phyloP scores from a whole-genome alignment of 2,888 invertebrate species.

The Cyrtodaria siliqua region DNA sequence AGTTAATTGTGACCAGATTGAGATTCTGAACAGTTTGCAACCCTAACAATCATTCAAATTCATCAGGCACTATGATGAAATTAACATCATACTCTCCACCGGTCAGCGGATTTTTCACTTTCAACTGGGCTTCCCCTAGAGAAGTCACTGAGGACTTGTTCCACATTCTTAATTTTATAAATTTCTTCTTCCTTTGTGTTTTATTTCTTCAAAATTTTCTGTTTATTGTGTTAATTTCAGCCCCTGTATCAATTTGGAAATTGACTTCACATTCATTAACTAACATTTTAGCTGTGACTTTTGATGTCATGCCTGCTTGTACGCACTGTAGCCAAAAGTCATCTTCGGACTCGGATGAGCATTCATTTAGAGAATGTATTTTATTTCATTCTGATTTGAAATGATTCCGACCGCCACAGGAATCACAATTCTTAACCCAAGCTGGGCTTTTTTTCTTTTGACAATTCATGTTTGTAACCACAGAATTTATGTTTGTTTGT shows the following conservation, averaged over 20 bases:
- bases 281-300: conserved; percentile 19
- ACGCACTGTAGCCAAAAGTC: conserved; percentile 12
- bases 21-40: conserved; percentile 21
- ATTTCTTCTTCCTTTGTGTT: background rate
- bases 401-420: conserved; percentile 55
- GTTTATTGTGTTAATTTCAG: conserved; percentile 36
- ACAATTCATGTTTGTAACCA: too few species aligned
- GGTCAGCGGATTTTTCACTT: conserved; percentile 18
- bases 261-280: conserved; percentile 25
- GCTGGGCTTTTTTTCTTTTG: too few species aligned
- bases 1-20: conserved; percentile 10
- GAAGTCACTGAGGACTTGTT: conserved; percentile 31
- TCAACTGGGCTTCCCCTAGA: conserved; percentile 13
- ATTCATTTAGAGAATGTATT: too few species aligned
- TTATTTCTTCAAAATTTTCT: conserved; percentile 7
- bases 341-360: conserved; percentile 16
- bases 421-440: too few species aligned
- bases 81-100: conserved; percentile 7
- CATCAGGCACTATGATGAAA: conserved; percentile 20
- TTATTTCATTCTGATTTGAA: conserved; percentile 43
- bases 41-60: conserved; percentile 15
- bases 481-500: too few species aligned
- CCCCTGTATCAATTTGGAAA: conserved; percentile 39
- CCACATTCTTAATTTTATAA: conserved; percentile 18
- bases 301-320: background rate